These are phyloP conservation scores for Salvelinus fontinalis DNA, from an alignment of 2,113 vertebrate genomes.

Conservation along the genomic window DNA sequence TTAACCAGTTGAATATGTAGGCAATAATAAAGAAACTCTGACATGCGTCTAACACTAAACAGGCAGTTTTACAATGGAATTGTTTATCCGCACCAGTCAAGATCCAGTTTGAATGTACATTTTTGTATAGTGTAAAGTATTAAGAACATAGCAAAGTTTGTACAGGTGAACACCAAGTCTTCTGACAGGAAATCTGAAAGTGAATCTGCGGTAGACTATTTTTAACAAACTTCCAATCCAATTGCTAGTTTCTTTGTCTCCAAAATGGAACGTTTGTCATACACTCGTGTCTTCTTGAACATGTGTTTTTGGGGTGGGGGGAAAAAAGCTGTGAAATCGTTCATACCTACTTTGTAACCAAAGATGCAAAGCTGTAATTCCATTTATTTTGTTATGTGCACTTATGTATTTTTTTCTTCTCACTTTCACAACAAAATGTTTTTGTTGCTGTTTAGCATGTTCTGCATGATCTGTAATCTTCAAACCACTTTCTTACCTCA, in stretches of 20 bases:
- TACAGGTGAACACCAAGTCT: constrained; percentile 84
- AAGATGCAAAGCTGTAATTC: constrained; percentile 99
- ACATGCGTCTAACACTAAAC: constrained; percentile 87
- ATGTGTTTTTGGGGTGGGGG: constrained; percentile 55
- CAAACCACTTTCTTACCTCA: constrained; percentile 99
- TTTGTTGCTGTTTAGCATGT: constrained; percentile 96
- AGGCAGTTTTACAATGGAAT: constrained; percentile 78
- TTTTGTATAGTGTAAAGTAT: constrained; percentile 92
- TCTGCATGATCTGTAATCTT: constrained; percentile 98
- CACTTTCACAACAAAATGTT: constrained; percentile 78
- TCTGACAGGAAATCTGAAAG: constrained; percentile 73
- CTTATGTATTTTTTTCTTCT: constrained; percentile 80
- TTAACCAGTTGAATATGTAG: constrained; percentile 75
- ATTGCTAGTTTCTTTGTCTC: constrained; percentile 80
- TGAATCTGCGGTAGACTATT: constrained; percentile 82
- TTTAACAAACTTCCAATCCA: constrained; percentile 84
- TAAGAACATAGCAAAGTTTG: constrained; percentile 85
- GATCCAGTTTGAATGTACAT: constrained; percentile 93
- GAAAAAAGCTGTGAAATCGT: constrained; percentile 96
- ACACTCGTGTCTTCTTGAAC: constrained; percentile 58
- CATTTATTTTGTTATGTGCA: constrained; percentile 82
- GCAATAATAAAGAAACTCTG: constrained; percentile 80
- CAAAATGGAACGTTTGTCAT: constrained; percentile 77
- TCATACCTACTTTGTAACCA: constrained; percentile 99
- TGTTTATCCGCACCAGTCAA: constrained; percentile 83